Evolutionary conservation across 2,113 vertebrate species (phyloP).

Genomic region (Coracopsis vasa): DNA sequence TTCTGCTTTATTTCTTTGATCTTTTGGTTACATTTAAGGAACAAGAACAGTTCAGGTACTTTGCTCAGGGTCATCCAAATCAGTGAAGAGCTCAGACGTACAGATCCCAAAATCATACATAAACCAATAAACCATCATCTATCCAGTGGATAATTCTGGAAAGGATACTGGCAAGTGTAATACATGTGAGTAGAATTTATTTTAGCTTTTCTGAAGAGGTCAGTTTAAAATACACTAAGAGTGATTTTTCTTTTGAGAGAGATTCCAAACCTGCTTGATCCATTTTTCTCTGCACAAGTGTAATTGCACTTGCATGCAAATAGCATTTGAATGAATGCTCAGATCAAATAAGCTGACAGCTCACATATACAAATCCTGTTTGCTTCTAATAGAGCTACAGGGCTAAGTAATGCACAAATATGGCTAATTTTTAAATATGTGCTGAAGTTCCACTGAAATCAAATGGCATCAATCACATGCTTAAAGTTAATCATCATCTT

Average conservation of each 20-base stretch:
- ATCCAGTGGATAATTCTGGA: neutral
- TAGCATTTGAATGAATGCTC: slow-evolving; percentile 15
- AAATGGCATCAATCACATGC: neutral
- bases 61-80: neutral
- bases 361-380: slow-evolving; percentile 24
- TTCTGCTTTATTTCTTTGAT: neutral
- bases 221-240: neutral
- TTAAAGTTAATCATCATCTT: neutral
- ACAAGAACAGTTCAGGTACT: neutral
- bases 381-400: neutral
- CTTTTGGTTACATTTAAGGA: neutral
- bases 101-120: neutral
- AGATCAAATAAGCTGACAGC: slow-evolving; percentile 32
- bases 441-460: neutral
- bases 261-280: neutral
- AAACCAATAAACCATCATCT: neutral
- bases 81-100: neutral
- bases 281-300: neutral
- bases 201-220: neutral
- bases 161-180: neutral
- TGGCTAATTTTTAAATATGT: neutral
- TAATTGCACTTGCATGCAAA: slow-evolving; percentile 5
- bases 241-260: neutral
- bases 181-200: neutral
- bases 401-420: neutral